These are phyloP conservation scores for Ceramica pisi DNA, from an alignment of 2,888 invertebrate species.

Conservation along the genomic window DNA sequence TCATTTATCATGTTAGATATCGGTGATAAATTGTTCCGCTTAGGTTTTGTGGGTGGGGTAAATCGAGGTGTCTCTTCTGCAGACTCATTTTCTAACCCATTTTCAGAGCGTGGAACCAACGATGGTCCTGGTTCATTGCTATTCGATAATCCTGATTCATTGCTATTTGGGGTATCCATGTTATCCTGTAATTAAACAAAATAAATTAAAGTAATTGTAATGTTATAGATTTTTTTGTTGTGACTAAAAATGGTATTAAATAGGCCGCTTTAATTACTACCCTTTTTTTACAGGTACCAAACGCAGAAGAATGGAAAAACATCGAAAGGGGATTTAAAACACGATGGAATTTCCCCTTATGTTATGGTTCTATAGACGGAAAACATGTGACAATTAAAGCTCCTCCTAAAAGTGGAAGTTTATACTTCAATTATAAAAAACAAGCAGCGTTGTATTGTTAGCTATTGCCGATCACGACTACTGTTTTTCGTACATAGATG, in stretches of 20 bases:
- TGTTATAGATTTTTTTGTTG: too few species aligned
- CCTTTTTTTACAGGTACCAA: too few species aligned
- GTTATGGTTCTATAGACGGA: constrained; percentile 65
- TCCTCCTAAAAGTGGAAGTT: constrained; percentile 61
- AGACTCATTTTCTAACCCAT: constrained; percentile 54
- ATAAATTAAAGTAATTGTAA: too few species aligned
- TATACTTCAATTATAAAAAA: constrained; percentile 68
- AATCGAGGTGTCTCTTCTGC: constrained; percentile 47
- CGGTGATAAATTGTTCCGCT: constrained; percentile 56
- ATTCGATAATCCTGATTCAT: constrained; percentile 50
- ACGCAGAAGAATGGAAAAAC: constrained; percentile 58
- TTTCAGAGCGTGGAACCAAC: constrained; percentile 53
- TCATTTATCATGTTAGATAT: constrained; percentile 54
- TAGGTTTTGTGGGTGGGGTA: constrained; percentile 54
- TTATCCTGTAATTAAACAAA: too few species aligned
- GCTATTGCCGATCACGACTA: constrained; percentile 68
- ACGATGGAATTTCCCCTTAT: constrained; percentile 63
- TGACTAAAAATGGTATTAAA: too few species aligned
- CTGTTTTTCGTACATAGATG: too few species aligned
- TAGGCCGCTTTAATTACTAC: too few species aligned
- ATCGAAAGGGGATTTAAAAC: constrained; percentile 60
- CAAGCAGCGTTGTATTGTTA: constrained; percentile 63
- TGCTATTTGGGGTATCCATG: too few species aligned
- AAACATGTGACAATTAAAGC: constrained; percentile 67
- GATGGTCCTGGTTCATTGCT: constrained; percentile 52